These are phyloP conservation scores for Ondatra zibethicus DNA, from an alignment of 2,113 vertebrate species.

Conservation along the genomic window DNA sequence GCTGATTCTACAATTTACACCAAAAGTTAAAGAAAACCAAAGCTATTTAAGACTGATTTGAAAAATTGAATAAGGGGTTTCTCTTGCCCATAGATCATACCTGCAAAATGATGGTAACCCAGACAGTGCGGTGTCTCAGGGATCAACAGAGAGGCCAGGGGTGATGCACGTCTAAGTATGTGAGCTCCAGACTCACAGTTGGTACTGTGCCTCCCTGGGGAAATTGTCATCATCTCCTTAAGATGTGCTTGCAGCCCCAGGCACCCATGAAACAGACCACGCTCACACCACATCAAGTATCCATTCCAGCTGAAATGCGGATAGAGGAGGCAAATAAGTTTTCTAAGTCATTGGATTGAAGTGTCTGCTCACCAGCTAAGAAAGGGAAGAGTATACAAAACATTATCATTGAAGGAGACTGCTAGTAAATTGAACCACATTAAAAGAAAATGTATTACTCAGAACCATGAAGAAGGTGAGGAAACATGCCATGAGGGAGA, in stretches of 20 bases:
- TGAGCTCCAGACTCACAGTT: neutral
- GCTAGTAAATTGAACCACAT: neutral
- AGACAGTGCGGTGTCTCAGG: neutral
- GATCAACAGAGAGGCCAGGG: neutral
- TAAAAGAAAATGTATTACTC: neutral
- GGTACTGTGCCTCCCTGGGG: neutral
- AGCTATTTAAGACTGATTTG: neutral
- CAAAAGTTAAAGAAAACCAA: conserved; percentile 3
- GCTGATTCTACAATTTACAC: neutral
- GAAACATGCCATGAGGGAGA: neutral
- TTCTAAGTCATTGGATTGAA: neutral
- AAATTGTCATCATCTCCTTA: neutral
- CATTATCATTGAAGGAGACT: neutral
- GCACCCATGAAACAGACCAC: neutral
- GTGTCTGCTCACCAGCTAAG: neutral
- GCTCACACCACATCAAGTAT: neutral
- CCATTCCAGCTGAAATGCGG: neutral
- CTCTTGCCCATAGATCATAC: neutral
- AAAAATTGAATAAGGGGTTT: neutral
- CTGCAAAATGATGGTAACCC: neutral
- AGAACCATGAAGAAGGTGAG: neutral
- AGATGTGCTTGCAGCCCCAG: neutral
- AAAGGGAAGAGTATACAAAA: neutral
- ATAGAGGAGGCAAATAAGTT: neutral
- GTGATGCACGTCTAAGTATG: too few species aligned